A percentile compares a stretch with the other conserved stretches of the same genome.
phyloP scores from a whole-genome alignment of 2,113 vertebrate species.

The Pachycephala philippinensis region DNA sequence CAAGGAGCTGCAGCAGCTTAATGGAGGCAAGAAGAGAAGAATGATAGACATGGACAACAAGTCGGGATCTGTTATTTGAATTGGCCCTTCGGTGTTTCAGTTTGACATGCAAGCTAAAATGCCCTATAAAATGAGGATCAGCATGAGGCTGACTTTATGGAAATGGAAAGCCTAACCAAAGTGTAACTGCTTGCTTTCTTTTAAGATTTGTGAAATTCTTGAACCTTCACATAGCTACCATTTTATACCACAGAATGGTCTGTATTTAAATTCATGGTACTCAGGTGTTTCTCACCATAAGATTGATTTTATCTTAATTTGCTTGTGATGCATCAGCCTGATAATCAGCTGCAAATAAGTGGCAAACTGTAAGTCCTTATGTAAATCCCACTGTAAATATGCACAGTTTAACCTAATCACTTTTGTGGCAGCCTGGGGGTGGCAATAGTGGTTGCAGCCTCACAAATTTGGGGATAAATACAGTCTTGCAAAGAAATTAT shows the following conservation, averaged over 20 bases:
- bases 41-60: not conserved
- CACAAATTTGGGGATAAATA: not conserved
- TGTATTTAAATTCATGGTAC: not conserved
- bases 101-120: not conserved
- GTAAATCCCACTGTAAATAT: not conserved
- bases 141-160: not conserved
- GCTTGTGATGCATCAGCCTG: not conserved
- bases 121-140: not conserved
- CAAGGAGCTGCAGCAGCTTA: not conserved
- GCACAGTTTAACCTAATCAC: not conserved
- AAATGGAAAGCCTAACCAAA: not conserved
- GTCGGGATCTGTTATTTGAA: not conserved
- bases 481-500: not conserved
- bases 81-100: not conserved
- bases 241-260: not conserved
- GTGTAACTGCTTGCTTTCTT: not conserved
- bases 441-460: not conserved
- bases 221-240: not conserved
- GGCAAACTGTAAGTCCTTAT: not conserved
- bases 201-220: not conserved
- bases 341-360: not conserved
- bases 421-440: not conserved
- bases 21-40: not conserved
- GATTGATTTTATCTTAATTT: not conserved
- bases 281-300: not conserved